Percentiles rank a stretch among this genome's conserved stretches.
phyloP scores from a whole-genome alignment of 2,888 invertebrate species.

The Luperina testacea region DNA sequence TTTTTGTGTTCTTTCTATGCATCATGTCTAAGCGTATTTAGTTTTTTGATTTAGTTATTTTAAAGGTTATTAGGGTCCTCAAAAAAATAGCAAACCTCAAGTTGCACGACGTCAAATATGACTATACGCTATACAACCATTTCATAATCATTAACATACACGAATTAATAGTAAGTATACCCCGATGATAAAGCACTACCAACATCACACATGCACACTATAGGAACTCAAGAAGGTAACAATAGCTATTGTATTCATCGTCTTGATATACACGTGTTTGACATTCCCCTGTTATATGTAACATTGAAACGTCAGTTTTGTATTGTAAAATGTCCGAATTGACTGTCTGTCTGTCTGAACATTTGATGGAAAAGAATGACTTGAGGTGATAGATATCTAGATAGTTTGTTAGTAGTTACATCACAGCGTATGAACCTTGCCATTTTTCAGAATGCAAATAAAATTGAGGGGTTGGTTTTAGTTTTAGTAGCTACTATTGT shows the following conservation, averaged over 20 bases:
- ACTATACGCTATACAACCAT: background rate
- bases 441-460: background rate
- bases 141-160: background rate
- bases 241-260: conserved; percentile 50
- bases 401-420: background rate
- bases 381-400: background rate
- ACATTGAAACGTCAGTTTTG: conserved; percentile 19
- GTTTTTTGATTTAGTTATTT: no score
- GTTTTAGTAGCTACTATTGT: background rate
- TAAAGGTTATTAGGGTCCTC: no score
- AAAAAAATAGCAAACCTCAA: background rate
- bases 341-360: background rate
- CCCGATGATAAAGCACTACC: background rate
- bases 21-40: no score
- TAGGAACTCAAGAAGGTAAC: conserved; percentile 27
- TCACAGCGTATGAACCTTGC: background rate
- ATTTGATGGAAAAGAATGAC: background rate
- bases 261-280: conserved; percentile 45
- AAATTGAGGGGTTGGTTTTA: background rate
- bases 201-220: conserved; percentile 7
- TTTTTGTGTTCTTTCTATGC: no score
- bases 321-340: conserved; percentile 13
- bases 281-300: conserved; percentile 34
- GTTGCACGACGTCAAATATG: background rate
- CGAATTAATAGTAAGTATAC: conserved; percentile 1